phyloP scores from a whole-genome alignment of 64 coral and sea anemone species.

The Dendrophyllia cribrosa region DNA sequence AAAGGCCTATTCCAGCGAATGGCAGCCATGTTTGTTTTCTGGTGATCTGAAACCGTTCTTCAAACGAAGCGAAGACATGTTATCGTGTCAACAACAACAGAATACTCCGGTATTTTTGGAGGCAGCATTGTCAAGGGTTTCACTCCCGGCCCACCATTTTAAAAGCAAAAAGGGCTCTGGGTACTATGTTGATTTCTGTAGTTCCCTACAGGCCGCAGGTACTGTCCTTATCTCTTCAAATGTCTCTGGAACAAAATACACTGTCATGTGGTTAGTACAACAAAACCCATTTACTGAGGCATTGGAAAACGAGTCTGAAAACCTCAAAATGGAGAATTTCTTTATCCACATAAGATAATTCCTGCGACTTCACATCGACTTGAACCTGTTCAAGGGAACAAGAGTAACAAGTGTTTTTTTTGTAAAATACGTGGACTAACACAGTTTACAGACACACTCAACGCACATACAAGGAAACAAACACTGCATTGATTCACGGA shows the following conservation, averaged over 20 bases:
- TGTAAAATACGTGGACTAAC: background rate
- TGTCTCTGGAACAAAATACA: background rate
- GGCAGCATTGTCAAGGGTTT: too few species aligned
- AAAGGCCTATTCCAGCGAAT: too few species aligned
- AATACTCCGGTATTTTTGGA: too few species aligned
- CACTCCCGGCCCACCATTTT: too few species aligned
- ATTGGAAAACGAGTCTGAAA: background rate
- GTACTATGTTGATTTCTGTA: too few species aligned
- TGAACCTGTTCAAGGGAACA: constrained; percentile 14
- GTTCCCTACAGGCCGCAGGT: background rate
- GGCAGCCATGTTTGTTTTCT: too few species aligned
- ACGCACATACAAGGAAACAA: background rate
- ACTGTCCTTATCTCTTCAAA: background rate
- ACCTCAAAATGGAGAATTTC: constrained; percentile 2
- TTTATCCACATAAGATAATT: background rate
- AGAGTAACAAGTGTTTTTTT: constrained; percentile 34
- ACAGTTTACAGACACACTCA: background rate
- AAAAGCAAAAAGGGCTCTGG: too few species aligned
- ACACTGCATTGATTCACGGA: background rate
- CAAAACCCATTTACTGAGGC: background rate
- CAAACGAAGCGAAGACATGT: too few species aligned
- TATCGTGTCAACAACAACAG: too few species aligned
- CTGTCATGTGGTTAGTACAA: constrained; percentile 1
- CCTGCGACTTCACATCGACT: background rate
- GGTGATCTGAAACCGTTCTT: too few species aligned